Conservation (phyloP, 2,888 invertebrate species). For the Eueremaeus valkanovi region DNA sequence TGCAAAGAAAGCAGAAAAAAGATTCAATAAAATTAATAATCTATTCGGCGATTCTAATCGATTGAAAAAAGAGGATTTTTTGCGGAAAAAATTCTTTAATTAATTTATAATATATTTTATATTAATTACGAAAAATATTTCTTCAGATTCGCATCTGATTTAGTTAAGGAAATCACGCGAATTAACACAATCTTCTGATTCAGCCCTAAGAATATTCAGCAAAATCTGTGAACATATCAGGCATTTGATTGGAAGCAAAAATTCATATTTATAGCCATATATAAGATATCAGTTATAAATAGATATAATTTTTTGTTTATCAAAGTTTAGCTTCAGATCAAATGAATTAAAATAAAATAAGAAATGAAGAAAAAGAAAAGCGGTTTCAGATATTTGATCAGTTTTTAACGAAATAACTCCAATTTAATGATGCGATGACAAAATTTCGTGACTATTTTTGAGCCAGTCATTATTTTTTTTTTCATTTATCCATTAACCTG, state of each 20-base stretch:
- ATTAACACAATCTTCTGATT: not conserved
- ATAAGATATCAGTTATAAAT: too few species aligned
- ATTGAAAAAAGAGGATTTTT: too few species aligned
- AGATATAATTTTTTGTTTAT: too few species aligned
- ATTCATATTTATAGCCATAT: too few species aligned
- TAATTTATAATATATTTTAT: not conserved
- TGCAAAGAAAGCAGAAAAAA: not conserved
- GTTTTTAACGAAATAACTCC: not conserved
- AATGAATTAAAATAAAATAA: not conserved
- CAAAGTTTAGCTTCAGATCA: not conserved
- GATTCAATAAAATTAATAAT: too few species aligned
- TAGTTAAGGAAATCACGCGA: not conserved
- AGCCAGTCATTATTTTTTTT: conserved; percentile 1
- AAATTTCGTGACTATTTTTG: conserved; percentile 6
- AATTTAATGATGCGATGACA: not conserved
- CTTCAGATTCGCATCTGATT: not conserved
- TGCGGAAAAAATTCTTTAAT: too few species aligned
- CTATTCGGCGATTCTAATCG: too few species aligned
- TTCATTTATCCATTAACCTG: not conserved
- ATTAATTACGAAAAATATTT: not conserved
- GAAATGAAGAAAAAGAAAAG: not conserved
- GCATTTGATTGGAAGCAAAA: not conserved
- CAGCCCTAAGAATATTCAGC: not conserved
- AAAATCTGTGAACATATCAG: not conserved
- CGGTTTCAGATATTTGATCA: not conserved